Percentiles rank a stretch among this genome's conserved stretches.
Evolutionary conservation across 2,797 vertebrate species (phyloP).

Genomic region (Spinibarbus caldwelli): DNA sequence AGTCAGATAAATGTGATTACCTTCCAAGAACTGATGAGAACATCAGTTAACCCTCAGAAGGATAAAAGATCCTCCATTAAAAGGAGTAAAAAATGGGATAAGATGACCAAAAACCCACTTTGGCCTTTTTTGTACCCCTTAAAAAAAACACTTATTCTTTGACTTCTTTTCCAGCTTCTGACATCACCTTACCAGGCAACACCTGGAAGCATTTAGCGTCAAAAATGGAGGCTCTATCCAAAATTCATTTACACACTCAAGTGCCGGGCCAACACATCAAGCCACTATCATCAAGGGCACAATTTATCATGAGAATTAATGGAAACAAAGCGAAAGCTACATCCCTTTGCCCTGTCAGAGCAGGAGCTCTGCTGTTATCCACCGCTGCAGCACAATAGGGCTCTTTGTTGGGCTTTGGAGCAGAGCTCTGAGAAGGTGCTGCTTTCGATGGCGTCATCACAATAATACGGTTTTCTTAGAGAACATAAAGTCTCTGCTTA

Average conservation of each 20-base stretch:
- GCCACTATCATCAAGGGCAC: constrained; percentile 32
- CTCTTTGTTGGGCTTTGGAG: constrained; percentile 17
- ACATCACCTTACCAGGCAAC: neutral
- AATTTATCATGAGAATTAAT: constrained; percentile 26
- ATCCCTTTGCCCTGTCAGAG: neutral
- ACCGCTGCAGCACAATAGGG: constrained; percentile 20
- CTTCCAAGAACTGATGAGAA: neutral
- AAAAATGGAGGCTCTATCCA: neutral
- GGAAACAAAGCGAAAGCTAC: constrained; percentile 12
- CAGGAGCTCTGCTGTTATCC: neutral
- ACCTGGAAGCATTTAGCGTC: constrained; percentile 33
- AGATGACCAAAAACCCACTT: neutral
- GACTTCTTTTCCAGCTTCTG: neutral
- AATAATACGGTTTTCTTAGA: neutral
- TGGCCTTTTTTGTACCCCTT: neutral
- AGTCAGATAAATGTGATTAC: constrained; percentile 9
- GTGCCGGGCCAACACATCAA: constrained; percentile 21
- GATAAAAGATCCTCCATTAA: neutral
- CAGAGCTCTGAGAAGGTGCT: neutral
- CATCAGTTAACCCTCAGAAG: neutral
- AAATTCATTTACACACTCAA: constrained; percentile 32
- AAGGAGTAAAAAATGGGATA: neutral
- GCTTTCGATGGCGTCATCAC: constrained; percentile 11
- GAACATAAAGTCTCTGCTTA: constrained; percentile 1
- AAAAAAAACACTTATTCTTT: neutral